These are phyloP conservation scores for Yponomeuta plumbellus DNA, from an alignment of 2,888 invertebrate species.

Conservation along the genomic window DNA sequence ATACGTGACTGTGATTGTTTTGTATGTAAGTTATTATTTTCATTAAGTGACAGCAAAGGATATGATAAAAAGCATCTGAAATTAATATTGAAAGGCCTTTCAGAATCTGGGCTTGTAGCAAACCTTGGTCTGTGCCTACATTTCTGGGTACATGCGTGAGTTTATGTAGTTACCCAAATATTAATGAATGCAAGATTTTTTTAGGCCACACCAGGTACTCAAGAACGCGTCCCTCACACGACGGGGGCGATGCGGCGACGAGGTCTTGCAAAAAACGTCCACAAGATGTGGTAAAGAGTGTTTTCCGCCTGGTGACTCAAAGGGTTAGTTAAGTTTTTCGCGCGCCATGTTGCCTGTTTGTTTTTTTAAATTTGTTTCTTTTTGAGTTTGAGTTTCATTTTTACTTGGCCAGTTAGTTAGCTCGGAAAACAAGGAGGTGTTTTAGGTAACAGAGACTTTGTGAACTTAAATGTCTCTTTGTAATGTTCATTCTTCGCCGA, in stretches of 20 bases:
- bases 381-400: neutral
- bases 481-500: neutral
- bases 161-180: too few species aligned
- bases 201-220: constrained; percentile 39
- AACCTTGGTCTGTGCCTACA: too few species aligned
- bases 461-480: neutral
- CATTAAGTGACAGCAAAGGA: too few species aligned
- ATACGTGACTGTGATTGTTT: too few species aligned
- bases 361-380: neutral
- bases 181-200: neutral
- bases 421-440: neutral
- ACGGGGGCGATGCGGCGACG: constrained; percentile 33
- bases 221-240: constrained; percentile 47
- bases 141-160: too few species aligned
- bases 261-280: constrained; percentile 37
- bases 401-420: neutral
- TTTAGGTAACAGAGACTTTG: neutral
- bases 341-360: constrained; percentile 35
- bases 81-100: too few species aligned
- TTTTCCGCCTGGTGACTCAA: constrained; percentile 64
- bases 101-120: too few species aligned
- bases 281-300: constrained; percentile 61
- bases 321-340: constrained; percentile 44
- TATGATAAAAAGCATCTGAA: too few species aligned
- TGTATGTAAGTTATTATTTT: too few species aligned